These are phyloP conservation scores for Ischnura elegans DNA, from an alignment of 2,888 invertebrate genomes.

Conservation along the genomic window DNA sequence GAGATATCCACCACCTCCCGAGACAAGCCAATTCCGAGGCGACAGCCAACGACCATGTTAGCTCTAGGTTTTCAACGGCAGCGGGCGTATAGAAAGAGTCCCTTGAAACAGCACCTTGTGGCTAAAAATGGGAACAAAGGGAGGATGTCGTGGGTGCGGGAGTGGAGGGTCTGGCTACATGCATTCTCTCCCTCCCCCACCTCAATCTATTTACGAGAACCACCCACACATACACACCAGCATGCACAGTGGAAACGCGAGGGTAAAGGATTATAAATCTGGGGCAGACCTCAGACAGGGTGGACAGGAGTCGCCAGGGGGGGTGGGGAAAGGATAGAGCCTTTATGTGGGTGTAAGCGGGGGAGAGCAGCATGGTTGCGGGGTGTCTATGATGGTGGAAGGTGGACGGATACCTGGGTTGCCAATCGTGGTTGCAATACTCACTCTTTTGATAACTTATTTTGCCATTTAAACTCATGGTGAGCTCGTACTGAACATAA, in stretches of 20 bases:
- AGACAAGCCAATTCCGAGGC: background rate
- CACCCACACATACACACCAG: constrained; percentile 42
- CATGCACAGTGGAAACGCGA: constrained; percentile 48
- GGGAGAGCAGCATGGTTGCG: background rate
- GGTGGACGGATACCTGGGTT: background rate
- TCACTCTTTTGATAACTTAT: too few relatives aligned
- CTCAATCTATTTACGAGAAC: constrained; percentile 24
- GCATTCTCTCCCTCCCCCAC: background rate
- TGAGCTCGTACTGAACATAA: too few relatives aligned
- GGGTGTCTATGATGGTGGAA: background rate
- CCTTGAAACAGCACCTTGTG: background rate
- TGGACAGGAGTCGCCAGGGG: constrained; percentile 43
- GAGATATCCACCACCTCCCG: background rate
- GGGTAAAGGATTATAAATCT: constrained; percentile 65
- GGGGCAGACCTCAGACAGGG: constrained; percentile 50
- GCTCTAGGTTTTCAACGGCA: background rate
- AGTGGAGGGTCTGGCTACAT: background rate
- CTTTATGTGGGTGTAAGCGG: background rate
- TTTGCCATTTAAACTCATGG: too few relatives aligned
- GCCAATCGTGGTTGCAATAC: too few relatives aligned
- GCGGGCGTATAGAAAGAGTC: background rate
- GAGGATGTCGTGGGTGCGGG: too few relatives aligned
- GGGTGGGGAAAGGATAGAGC: background rate
- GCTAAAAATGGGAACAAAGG: background rate
- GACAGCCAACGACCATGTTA: background rate